Evolutionary conservation across 2,888 invertebrate species (phyloP).

Genomic region (Epistrophe grossulariae): DNA sequence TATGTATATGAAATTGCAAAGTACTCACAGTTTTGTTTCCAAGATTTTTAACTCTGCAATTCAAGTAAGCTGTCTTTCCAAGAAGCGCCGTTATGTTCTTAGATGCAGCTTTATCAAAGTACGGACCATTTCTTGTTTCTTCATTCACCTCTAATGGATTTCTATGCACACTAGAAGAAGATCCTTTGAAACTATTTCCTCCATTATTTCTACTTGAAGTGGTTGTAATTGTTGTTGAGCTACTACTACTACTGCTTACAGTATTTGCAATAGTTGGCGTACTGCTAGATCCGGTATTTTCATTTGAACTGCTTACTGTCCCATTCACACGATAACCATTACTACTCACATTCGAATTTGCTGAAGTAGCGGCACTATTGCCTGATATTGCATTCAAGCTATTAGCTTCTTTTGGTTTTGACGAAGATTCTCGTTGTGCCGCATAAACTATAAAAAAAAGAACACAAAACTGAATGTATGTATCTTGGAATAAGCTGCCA

Average conservation of each 20-base stretch:
- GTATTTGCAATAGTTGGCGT: slow-evolving; percentile 57
- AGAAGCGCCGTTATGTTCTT: slow-evolving; percentile 92
- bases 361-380: slow-evolving; percentile 76
- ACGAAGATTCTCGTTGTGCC: slow-evolving; percentile 82
- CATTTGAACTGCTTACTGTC: slow-evolving; percentile 25
- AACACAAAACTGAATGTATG: neutral
- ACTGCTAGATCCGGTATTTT: slow-evolving; percentile 44
- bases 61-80: slow-evolving; percentile 95
- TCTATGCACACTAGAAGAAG: slow-evolving; percentile 79
- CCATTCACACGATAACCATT: slow-evolving; percentile 77
- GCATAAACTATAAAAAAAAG: slow-evolving; percentile 79
- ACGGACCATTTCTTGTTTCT: slow-evolving; percentile 88
- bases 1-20: neutral
- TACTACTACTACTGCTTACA: slow-evolving; percentile 68
- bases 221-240: slow-evolving; percentile 77
- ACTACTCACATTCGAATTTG: slow-evolving; percentile 25
- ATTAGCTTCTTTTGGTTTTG: slow-evolving; percentile 81
- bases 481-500: neutral
- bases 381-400: slow-evolving; percentile 78
- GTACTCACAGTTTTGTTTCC: slow-evolving; percentile 94
- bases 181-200: slow-evolving; percentile 66
- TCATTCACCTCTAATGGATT: slow-evolving; percentile 82
- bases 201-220: slow-evolving; percentile 73
- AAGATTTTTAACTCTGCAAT: slow-evolving; percentile 94
- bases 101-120: slow-evolving; percentile 90